Base-by-base conservation (phyloP, 2,888 invertebrate genomes). In the Trichacis sp. region DNA sequence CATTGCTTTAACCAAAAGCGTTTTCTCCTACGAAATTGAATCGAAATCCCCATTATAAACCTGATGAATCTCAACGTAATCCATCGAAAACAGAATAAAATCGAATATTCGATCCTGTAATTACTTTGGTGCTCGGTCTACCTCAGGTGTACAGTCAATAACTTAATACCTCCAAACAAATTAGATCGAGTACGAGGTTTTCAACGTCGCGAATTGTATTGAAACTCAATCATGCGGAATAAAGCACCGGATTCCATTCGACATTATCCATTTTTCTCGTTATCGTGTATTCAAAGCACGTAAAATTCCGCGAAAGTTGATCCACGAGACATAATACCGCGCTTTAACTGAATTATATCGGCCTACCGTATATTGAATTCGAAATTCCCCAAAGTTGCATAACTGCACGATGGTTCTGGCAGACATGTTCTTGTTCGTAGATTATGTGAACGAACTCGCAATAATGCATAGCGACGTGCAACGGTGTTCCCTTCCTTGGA, bases 381-480 rank as follows among this genome's bases (percentile, higher is more conserved):
- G 36, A 59, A 62, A 66, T 62, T 55, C 33, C 18, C 58, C 40
- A 55, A 66, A 66, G 50, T 66, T 62, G 49, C 66, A 58, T 59
- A 55, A 58, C 60, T 58, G 54, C 49, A 30, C 45, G 55, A 55
- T 52, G 59, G 62, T 66, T 66, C 38, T 33, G 59, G 14, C 52
- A 56, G 59, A 55, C 66, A 55, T 62, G 59, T 62, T 57, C 58
- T 66, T 36, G 58, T 59, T 62, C 62, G 52, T 55, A 53, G 52
- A 66, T 66, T 66, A 66, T 58, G 57, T 58, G 58, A 61, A 61
- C 55, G 58, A 66, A 59, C 61, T 59, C 55, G 47, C 59, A 62
- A 62, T 66, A 55, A 55, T 48, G 52, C 49, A 19, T 38, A 55
- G 58, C 58, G 62, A 66, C 55, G 50, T 50, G 19, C 45, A 36